phyloP scores from a whole-genome alignment of 2,888 invertebrate species.

The Apeira syringaria region DNA sequence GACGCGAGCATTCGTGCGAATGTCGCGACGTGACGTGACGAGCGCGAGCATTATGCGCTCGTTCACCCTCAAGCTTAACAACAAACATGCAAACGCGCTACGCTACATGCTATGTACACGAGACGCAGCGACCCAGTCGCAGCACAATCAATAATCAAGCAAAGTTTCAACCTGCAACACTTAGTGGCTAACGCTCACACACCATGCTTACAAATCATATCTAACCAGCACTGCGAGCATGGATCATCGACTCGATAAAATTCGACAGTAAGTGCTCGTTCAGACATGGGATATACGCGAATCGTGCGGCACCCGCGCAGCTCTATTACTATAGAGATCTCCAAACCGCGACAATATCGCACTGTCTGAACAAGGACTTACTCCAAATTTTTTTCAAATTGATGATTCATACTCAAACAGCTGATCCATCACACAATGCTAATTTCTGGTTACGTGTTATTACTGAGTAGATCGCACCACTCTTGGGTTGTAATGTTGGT shows the following conservation, averaged over 20 bases:
- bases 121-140: conserved; percentile 1
- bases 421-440: no score
- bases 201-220: conserved; percentile 2
- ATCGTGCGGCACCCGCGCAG: no score
- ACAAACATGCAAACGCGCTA: conserved; percentile 30
- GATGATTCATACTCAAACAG: no score
- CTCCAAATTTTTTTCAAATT: no score
- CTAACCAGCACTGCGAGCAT: background rate
- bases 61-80: conserved; percentile 23
- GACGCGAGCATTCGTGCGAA: conserved; percentile 23
- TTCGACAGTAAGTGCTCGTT: no score
- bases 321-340: no score
- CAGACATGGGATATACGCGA: no score
- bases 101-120: conserved; percentile 27
- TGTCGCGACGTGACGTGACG: conserved; percentile 3
- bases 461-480: no score
- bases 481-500: no score
- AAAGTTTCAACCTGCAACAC: background rate
- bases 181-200: background rate
- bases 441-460: no score
- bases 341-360: background rate
- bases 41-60: conserved; percentile 36
- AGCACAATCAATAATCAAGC: background rate
- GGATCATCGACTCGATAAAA: no score
- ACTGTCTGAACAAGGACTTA: no score